These are phyloP conservation scores for Geotrypetes seraphini DNA, from an alignment of 2,797 vertebrate species.

Conservation along the genomic window DNA sequence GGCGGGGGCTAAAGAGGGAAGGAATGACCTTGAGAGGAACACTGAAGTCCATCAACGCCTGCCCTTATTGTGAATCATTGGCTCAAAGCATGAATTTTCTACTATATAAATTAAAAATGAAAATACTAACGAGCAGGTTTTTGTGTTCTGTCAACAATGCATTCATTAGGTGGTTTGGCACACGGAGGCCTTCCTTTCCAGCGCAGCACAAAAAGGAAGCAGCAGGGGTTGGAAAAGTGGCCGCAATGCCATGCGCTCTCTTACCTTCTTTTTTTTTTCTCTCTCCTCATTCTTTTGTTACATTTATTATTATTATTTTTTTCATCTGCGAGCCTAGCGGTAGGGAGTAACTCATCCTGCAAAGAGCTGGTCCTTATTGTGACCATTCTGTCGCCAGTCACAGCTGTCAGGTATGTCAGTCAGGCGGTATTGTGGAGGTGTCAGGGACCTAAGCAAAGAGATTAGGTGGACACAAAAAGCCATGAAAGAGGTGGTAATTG, in stretches of 20 bases:
- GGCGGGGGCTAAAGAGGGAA: no score
- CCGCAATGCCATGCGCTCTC: constrained; percentile 5
- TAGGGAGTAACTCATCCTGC: constrained; percentile 46
- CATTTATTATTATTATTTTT: constrained; percentile 1
- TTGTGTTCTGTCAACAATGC: constrained; percentile 21
- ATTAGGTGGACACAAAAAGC: constrained; percentile 55
- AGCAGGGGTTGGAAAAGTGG: constrained; percentile 23
- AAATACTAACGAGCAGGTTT: constrained; percentile 25
- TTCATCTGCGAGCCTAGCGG: constrained; percentile 25
- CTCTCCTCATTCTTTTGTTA: constrained; percentile 27
- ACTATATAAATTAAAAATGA: constrained; percentile 30
- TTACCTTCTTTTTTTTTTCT: constrained; percentile 16
- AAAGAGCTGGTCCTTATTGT: constrained; percentile 39
- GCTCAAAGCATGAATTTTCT: constrained; percentile 27
- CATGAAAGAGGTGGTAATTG: constrained; percentile 53
- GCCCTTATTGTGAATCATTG: constrained; percentile 9
- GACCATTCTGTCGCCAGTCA: constrained; percentile 39
- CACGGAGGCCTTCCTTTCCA: constrained; percentile 33
- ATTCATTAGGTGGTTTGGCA: constrained; percentile 34
- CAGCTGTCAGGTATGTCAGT: constrained; percentile 60
- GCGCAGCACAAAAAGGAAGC: constrained; percentile 20
- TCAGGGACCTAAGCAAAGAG: constrained; percentile 53
- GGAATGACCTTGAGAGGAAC: background rate
- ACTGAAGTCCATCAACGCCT: constrained; percentile 19
- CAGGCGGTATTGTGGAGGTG: constrained; percentile 50